Evolutionary conservation across 2,113 vertebrate species (phyloP).

Genomic region (Seriola rivoliana): DNA sequence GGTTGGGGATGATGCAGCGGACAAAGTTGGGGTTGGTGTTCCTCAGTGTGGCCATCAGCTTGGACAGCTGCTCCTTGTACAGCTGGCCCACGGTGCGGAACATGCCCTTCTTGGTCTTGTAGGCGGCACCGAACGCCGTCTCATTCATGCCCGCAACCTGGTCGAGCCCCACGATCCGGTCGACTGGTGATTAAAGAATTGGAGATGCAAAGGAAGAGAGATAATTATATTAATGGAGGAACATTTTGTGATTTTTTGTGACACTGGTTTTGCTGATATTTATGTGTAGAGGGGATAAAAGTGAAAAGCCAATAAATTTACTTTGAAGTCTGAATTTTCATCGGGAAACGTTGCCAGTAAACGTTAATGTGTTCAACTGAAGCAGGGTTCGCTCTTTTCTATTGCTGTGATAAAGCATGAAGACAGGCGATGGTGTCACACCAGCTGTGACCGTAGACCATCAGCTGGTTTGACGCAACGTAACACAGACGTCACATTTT

Average conservation of each 20-base stretch:
- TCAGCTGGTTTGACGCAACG: conserved; percentile 4
- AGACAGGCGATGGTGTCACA: conserved; percentile 29
- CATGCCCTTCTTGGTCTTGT: conserved; percentile 99
- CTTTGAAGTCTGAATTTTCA: background rate
- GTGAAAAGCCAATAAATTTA: conserved; percentile 23
- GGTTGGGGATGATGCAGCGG: conserved; percentile 98
- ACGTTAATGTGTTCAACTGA: background rate
- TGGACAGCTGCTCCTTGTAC: conserved; percentile 97
- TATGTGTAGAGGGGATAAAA: background rate
- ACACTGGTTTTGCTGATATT: background rate
- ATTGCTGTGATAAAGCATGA: conserved; percentile 36
- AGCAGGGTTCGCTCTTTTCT: conserved; percentile 40
- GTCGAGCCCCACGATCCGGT: conserved; percentile 97
- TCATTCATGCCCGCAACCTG: conserved; percentile 98
- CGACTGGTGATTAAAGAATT: conserved; percentile 84
- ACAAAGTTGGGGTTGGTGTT: conserved; percentile 99
- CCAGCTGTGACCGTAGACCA: conserved; percentile 24
- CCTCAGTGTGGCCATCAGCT: conserved; percentile 96
- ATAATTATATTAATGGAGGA: background rate
- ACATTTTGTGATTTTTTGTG: too few relatives aligned
- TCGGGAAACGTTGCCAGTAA: conserved; percentile 20
- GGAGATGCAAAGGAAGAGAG: background rate
- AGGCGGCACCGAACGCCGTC: conserved; percentile 94
- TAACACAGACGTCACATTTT: background rate
- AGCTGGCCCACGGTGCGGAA: conserved; percentile 96